Conservation (phyloP, 2,113 vertebrate species). For the Corvus hawaiiensis region DNA sequence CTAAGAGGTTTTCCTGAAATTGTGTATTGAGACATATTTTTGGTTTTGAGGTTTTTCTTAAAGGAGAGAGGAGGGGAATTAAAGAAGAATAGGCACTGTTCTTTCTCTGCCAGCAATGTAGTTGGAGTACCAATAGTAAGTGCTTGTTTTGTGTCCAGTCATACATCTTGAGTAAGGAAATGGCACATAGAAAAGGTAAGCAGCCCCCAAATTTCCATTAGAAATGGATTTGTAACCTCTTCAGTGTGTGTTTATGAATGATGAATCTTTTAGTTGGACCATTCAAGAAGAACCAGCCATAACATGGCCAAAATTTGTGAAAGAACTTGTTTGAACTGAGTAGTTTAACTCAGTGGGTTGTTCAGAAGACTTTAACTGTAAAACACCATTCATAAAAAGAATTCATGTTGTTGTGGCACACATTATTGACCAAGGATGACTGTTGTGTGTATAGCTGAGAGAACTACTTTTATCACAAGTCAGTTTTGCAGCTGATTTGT, state of each 20-base stretch:
- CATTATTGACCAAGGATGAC: background rate
- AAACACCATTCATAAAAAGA: background rate
- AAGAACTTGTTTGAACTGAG: background rate
- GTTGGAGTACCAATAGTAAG: background rate
- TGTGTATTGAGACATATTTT: background rate
- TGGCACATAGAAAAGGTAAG: background rate
- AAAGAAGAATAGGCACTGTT: background rate
- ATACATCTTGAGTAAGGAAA: background rate
- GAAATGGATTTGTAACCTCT: background rate
- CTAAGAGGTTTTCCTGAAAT: background rate
- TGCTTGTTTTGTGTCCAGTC: background rate
- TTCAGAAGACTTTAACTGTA: background rate
- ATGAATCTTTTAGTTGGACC: background rate
- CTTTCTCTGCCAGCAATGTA: background rate
- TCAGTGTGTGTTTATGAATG: background rate
- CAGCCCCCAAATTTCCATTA: background rate
- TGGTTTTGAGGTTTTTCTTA: background rate
- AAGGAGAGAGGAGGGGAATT: background rate
- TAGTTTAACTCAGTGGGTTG: background rate
- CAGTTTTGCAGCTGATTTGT: background rate
- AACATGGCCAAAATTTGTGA: background rate
- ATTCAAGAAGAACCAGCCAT: background rate
- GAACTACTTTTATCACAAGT: background rate
- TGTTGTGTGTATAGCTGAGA: background rate
- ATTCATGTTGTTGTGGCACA: background rate